Conservation (phyloP, 2,888 invertebrate genomes). For the Napeogenes inachia region DNA sequence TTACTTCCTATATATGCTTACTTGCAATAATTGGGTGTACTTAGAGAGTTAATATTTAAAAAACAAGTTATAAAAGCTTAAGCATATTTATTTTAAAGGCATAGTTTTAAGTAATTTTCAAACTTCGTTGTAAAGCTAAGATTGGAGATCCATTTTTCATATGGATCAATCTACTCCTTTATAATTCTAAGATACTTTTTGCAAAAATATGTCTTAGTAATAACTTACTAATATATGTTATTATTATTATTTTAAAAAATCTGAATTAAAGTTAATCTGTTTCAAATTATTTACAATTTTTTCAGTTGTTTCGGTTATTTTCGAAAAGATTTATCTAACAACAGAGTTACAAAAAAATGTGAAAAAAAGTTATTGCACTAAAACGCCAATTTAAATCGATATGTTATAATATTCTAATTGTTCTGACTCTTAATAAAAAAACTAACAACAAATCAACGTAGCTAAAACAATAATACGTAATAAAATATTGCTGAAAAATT, state of each 20-base stretch:
- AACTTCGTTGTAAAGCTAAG: no score
- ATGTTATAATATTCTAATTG: conserved; percentile 15
- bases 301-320: background rate
- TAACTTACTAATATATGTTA: background rate
- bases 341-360: background rate
- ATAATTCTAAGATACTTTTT: no score
- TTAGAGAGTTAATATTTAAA: no score
- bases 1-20: no score
- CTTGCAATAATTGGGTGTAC: no score
- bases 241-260: background rate
- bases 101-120: no score
- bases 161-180: no score
- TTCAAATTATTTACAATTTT: background rate
- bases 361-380: conserved; percentile 5
- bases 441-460: conserved; percentile 21
- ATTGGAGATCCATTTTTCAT: no score
- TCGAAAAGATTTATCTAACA: background rate
- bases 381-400: conserved; percentile 9
- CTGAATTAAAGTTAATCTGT: background rate
- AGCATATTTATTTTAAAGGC: no score
- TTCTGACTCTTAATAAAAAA: conserved; percentile 20
- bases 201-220: background rate
- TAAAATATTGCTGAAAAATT: conserved; percentile 52
- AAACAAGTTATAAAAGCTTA: no score
- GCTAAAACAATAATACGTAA: conserved; percentile 35